Base-by-base conservation (phyloP, 2,888 invertebrate genomes). In the Iphiclides podalirius region DNA sequence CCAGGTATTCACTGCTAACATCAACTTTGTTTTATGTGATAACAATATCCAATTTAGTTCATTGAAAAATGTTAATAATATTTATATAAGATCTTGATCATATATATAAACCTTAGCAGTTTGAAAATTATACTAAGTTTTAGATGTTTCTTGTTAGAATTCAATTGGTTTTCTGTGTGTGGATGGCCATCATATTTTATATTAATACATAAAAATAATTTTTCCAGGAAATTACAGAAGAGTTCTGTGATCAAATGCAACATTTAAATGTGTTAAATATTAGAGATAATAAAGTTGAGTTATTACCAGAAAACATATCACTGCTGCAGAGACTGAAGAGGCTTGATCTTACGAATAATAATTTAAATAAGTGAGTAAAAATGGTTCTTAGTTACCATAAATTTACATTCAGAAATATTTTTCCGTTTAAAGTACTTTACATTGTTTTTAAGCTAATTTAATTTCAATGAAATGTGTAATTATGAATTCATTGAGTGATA, bases 331-430 rank as follows among this genome's bases (percentile, higher is more conserved):
- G 92, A 61, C 82, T 97, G 37, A 94, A 95, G 64, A 91, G 96
- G 58, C 90, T 98, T 39, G 97, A 98, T 84, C 79, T 97, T 47
- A 94, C 95, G 7, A 96, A 96, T 76, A 97, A 97, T 72, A 92
- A 91, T 61, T 85, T 94, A 35, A 85, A 86, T 55, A 83, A 85
- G 88, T 87, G 48, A 67, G 86, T 9, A 12, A 1, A n/a, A n/a
- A n/a, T n/a, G n/a, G n/a, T 1, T 13, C 9, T 4, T 13, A 12
- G 13, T 11, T 7, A 34, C 0, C 2, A 31, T 11, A n/a, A n/a
- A 9, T 35, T 16, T 15, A 13, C n/a, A 15, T 14, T 1, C 9
- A 36, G 13, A 23, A n/a, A 11, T 39, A 6, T 12, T 20, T 11
- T 44, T 26, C n/a, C 1, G 23, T 42, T 12, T 38, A 16, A 1